phyloP scores from a whole-genome alignment of 1,140 invertebrate species.

The Formica selysi region DNA sequence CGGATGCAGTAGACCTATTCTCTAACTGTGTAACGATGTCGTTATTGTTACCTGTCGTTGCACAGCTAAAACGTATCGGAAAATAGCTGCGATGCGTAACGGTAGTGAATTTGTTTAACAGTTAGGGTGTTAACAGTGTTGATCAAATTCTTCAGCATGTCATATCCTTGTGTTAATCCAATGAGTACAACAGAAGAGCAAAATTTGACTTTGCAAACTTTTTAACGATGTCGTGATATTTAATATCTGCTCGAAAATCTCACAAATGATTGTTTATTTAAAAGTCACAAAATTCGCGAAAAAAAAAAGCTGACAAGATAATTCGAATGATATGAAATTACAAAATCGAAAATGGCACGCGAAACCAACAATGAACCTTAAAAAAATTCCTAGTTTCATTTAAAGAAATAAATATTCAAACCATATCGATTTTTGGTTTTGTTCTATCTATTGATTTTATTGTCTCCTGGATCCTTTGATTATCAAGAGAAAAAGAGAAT shows the following conservation, averaged over 20 bases:
- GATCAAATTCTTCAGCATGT: not conserved
- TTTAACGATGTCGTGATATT: not conserved
- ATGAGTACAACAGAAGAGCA: not conserved
- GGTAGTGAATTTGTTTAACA: too few species aligned
- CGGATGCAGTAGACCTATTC: too few species aligned
- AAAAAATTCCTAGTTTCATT: too few species aligned
- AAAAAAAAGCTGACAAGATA: not conserved
- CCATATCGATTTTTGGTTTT: not conserved
- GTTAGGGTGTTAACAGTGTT: not conserved
- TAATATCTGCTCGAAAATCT: not conserved
- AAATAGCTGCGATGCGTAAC: too few species aligned
- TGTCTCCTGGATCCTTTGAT: constrained; percentile 1
- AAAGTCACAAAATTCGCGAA: not conserved
- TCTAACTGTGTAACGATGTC: too few species aligned
- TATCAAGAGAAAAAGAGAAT: constrained; percentile 44
- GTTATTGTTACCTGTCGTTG: too few species aligned
- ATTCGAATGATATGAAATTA: not conserved
- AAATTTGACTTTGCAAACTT: not conserved
- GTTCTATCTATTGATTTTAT: not conserved
- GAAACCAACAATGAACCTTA: too few species aligned
- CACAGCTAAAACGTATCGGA: too few species aligned
- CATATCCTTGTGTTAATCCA: not conserved
- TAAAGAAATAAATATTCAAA: too few species aligned
- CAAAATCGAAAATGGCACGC: too few species aligned
- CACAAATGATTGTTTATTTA: not conserved